Evolutionary conservation across 2,888 invertebrate species (phyloP).

Genomic region (Andrena bucephala): DNA sequence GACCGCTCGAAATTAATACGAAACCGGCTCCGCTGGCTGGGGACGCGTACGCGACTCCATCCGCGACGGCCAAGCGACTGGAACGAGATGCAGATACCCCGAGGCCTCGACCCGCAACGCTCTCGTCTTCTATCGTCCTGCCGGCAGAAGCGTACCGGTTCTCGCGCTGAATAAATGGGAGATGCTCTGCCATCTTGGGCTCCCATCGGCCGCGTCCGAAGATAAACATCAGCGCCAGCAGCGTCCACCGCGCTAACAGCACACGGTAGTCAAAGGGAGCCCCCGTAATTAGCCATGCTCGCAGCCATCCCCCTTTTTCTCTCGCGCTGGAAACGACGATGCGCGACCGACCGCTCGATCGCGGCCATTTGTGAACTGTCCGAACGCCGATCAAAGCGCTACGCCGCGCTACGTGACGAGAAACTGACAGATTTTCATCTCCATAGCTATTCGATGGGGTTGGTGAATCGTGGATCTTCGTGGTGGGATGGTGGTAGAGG

Average conservation of each 20-base stretch:
- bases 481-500: too few relatives aligned
- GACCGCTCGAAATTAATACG: slow-evolving; percentile 68
- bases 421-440: background rate
- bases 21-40: slow-evolving; percentile 41
- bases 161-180: slow-evolving; percentile 71
- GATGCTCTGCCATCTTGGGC: slow-evolving; percentile 77
- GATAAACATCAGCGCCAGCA: slow-evolving; percentile 79
- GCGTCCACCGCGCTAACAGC: slow-evolving; percentile 62
- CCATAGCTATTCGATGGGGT: background rate
- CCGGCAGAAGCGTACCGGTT: slow-evolving; percentile 70
- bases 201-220: slow-evolving; percentile 78
- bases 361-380: slow-evolving; percentile 58
- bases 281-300: slow-evolving; percentile 77
- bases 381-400: slow-evolving; percentile 56
- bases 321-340: slow-evolving; percentile 46
- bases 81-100: slow-evolving; percentile 67
- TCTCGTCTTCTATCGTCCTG: slow-evolving; percentile 53
- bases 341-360: slow-evolving; percentile 38
- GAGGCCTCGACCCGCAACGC: slow-evolving; percentile 51
- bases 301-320: slow-evolving; percentile 59
- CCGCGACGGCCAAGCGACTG: slow-evolving; percentile 20
- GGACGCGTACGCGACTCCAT: slow-evolving; percentile 20
- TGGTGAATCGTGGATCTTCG: background rate
- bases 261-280: slow-evolving; percentile 79
- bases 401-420: slow-evolving; percentile 9